A percentile compares a stretch with the other conserved stretches of the same genome.
These are phyloP conservation scores for Trichogramma dendrolimi DNA, from an alignment of 2,888 invertebrate genomes.

Conservation along the genomic window DNA sequence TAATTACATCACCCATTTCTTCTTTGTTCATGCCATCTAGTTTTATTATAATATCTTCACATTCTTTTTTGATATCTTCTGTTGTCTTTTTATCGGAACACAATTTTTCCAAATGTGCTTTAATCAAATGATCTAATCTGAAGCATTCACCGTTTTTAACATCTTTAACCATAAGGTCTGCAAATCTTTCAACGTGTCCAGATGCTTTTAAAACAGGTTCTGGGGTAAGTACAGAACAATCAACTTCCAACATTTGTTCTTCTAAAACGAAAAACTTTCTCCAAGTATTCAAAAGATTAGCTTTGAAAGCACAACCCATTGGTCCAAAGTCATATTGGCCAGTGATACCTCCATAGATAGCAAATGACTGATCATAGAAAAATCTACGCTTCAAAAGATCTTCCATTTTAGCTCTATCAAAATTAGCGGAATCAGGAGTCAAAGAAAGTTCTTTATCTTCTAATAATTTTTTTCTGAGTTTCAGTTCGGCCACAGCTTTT, in stretches of 20 bases:
- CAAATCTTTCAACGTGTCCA: slow-evolving; percentile 98
- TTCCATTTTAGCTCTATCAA: slow-evolving; percentile 93
- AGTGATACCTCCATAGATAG: slow-evolving; percentile 94
- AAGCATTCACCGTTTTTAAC: slow-evolving; percentile 94
- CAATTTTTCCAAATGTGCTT: slow-evolving; percentile 85
- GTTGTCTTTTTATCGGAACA: slow-evolving; percentile 78
- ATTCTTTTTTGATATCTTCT: slow-evolving; percentile 67
- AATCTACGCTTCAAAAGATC: slow-evolving; percentile 94
- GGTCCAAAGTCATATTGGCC: slow-evolving; percentile 98
- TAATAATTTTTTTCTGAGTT: slow-evolving; percentile 79
- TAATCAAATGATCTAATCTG: slow-evolving; percentile 94
- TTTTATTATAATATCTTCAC: slow-evolving; percentile 73
- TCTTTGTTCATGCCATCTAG: slow-evolving; percentile 88
- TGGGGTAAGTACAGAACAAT: slow-evolving; percentile 95
- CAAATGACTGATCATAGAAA: slow-evolving; percentile 98
- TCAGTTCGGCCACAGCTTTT: slow-evolving; percentile 89
- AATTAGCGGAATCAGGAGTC: slow-evolving; percentile 65
- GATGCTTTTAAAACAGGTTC: slow-evolving; percentile 96
- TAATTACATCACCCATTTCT: slow-evolving; percentile 82
- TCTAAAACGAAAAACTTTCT: slow-evolving; percentile 93
- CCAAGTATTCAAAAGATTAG: slow-evolving; percentile 91
- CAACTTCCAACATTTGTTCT: slow-evolving; percentile 98
- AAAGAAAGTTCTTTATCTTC: slow-evolving; percentile 91
- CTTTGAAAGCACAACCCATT: slow-evolving; percentile 97
- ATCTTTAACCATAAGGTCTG: slow-evolving; percentile 99